A percentile compares a stretch with the other conserved stretches of the same genome.
phyloP scores from a whole-genome alignment of 2,888 invertebrate species.

The Criorhina ranunculi region DNA sequence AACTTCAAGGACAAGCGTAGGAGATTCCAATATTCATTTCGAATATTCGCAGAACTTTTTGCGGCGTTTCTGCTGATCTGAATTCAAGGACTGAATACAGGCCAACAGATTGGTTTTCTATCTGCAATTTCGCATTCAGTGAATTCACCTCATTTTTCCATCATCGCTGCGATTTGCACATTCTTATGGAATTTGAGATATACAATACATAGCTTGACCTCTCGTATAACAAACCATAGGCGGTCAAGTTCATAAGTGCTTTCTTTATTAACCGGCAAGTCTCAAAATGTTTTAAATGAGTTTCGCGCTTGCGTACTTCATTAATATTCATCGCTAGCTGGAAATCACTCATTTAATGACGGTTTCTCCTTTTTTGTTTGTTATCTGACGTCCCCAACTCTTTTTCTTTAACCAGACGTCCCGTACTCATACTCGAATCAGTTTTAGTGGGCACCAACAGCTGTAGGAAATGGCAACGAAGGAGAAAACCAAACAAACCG shows the following conservation, averaged over 20 bases:
- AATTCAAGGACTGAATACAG: too few relatives aligned
- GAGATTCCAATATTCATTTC: too few relatives aligned
- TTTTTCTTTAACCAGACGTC: slow-evolving; percentile 23
- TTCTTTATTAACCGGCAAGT: slow-evolving; percentile 2
- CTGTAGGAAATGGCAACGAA: slow-evolving; percentile 2
- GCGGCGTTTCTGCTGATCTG: too few relatives aligned
- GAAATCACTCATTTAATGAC: slow-evolving; percentile 37
- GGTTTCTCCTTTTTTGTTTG: slow-evolving; percentile 18
- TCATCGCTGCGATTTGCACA: too few relatives aligned
- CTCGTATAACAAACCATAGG: background rate
- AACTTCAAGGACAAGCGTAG: too few relatives aligned
- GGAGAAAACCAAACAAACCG: slow-evolving; percentile 32
- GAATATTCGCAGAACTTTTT: too few relatives aligned
- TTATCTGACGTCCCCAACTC: slow-evolving; percentile 1
- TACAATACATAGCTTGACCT: background rate
- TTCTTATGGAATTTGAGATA: background rate
- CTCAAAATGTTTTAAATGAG: slow-evolving; percentile 1
- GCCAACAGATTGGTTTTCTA: too few relatives aligned
- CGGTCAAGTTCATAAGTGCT: background rate
- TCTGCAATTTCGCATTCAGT: too few relatives aligned
- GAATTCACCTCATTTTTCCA: too few relatives aligned
- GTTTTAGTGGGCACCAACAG: too few relatives aligned
- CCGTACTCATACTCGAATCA: background rate
- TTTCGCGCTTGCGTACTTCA: background rate
- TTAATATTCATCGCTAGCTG: slow-evolving; percentile 36